Percentiles rank a stretch among this genome's conserved stretches.
These are phyloP conservation scores for Mustela lutreola DNA, from an alignment of 2,113 vertebrate genomes.

Conservation along the genomic window DNA sequence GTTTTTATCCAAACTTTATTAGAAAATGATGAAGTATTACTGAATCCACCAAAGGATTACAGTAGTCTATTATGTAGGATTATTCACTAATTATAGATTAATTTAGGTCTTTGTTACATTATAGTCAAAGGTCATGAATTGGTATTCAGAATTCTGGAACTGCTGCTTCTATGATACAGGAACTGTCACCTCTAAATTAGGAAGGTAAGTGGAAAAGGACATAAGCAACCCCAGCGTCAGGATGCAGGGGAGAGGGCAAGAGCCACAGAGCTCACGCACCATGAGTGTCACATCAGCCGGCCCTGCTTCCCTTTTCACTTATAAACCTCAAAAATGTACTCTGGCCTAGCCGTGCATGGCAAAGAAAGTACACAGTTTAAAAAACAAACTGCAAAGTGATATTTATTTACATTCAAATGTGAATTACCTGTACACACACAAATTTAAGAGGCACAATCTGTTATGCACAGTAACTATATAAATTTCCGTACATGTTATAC, in stretches of 20 bases:
- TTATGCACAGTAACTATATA: constrained; percentile 61
- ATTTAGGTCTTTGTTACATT: background rate
- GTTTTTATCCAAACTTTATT: background rate
- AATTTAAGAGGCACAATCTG: constrained; percentile 72
- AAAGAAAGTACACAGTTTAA: constrained; percentile 62
- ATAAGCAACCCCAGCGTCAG: background rate
- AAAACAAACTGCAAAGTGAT: constrained; percentile 75
- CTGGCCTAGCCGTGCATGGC: background rate
- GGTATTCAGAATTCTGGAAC: background rate
- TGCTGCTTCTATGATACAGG: background rate
- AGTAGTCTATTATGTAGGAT: background rate
- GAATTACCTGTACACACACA: constrained; percentile 58
- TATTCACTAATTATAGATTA: background rate
- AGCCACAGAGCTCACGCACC: background rate
- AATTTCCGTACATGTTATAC: constrained; percentile 47
- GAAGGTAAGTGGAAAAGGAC: background rate
- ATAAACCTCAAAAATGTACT: constrained; percentile 8
- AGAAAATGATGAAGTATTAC: constrained; percentile 55
- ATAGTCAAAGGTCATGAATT: background rate
- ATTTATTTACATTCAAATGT: constrained; percentile 75
- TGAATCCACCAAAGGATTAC: background rate
- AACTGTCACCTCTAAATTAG: background rate
- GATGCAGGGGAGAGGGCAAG: background rate
- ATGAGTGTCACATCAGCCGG: background rate
- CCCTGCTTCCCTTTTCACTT: background rate